These are phyloP conservation scores for Potamilus streckersoni DNA, from an alignment of 1,140 invertebrate genomes.

Conservation along the genomic window DNA sequence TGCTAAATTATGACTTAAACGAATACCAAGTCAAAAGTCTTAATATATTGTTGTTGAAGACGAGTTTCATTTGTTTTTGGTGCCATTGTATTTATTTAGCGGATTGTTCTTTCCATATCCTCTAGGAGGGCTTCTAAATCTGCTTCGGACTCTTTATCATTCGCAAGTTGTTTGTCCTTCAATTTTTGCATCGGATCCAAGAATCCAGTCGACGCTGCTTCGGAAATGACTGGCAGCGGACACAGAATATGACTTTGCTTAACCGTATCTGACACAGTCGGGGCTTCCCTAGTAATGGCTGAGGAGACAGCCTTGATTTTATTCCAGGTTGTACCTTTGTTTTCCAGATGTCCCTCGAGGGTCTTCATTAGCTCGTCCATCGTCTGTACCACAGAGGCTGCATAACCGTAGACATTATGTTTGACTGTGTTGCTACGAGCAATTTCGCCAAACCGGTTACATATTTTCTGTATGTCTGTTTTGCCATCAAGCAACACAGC, in stretches of 20 bases:
- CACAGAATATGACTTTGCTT: constrained; percentile 26
- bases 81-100: no score
- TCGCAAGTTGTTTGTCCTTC: no score
- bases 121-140: no score
- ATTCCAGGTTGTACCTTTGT: constrained; percentile 36
- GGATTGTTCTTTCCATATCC: no score
- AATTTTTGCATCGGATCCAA: no score
- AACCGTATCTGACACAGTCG: constrained; percentile 36
- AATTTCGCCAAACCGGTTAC: constrained; percentile 24
- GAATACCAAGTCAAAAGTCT: no score
- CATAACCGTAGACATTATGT: constrained; percentile 26
- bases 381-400: constrained; percentile 35
- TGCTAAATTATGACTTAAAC: no score
- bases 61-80: no score
- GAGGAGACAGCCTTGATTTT: constrained; percentile 52
- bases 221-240: constrained; percentile 15
- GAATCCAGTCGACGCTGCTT: no score
- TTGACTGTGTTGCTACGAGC: neutral
- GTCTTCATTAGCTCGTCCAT: constrained; percentile 35
- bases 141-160: no score
- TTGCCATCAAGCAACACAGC: constrained; percentile 38
- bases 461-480: constrained; percentile 25
- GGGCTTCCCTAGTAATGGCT: constrained; percentile 44
- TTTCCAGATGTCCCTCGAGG: constrained; percentile 20
- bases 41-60: no score